phyloP scores from a whole-genome alignment of 2,888 invertebrate species.

The Poecilobothrus nobilitatus region DNA sequence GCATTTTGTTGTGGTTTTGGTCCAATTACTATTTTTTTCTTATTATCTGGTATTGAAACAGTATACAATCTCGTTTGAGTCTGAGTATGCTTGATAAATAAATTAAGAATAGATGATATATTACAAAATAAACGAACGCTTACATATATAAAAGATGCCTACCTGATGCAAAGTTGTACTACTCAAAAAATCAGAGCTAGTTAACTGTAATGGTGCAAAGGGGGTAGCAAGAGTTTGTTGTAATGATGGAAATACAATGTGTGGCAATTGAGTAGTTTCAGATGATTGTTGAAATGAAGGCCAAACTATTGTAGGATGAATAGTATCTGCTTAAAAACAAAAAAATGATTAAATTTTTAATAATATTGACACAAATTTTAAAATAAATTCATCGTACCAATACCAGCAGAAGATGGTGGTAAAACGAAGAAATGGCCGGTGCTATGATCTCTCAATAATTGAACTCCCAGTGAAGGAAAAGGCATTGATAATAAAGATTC shows the following conservation, averaged over 20 bases:
- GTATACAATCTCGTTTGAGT: constrained; percentile 59
- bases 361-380: not conserved
- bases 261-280: constrained; percentile 30
- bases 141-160: not conserved
- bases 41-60: constrained; percentile 49
- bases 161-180: constrained; percentile 52
- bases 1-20: constrained; percentile 44
- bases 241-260: constrained; percentile 24
- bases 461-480: constrained; percentile 69
- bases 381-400: constrained; percentile 42
- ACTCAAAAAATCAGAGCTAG: constrained; percentile 51
- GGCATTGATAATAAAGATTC: constrained; percentile 66
- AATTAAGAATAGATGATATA: constrained; percentile 2
- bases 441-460: constrained; percentile 75
- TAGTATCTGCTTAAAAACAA: constrained; percentile 17
- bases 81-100: constrained; percentile 47
- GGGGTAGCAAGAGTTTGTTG: constrained; percentile 43
- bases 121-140: not conserved
- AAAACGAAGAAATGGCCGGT: constrained; percentile 74
- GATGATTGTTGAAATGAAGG: constrained; percentile 53
- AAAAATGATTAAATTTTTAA: constrained; percentile 23
- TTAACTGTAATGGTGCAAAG: constrained; percentile 57
- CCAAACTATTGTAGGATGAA: constrained; percentile 54
- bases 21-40: constrained; percentile 27
- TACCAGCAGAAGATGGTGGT: constrained; percentile 56